These are phyloP conservation scores for Brachypalpus laphriformis DNA, from an alignment of 2,888 invertebrate species.

Conservation along the genomic window DNA sequence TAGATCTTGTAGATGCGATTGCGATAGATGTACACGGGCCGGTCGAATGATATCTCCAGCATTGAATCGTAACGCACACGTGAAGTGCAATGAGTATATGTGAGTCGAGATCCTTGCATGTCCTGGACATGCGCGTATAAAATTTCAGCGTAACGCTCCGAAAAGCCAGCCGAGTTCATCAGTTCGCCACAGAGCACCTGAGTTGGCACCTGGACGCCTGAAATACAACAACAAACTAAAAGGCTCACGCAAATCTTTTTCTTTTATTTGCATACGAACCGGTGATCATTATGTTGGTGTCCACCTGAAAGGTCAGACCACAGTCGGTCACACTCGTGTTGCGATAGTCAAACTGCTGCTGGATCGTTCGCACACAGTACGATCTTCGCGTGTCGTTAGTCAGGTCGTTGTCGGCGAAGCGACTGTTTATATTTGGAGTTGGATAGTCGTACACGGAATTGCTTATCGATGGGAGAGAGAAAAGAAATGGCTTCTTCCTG, in stretches of 20 bases:
- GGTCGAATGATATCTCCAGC: constrained; percentile 91
- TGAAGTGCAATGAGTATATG: constrained; percentile 92
- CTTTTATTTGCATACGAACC: constrained; percentile 83
- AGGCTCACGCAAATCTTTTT: constrained; percentile 16
- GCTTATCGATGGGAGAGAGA: constrained; percentile 80
- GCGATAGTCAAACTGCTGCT: constrained; percentile 88
- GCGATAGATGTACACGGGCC: constrained; percentile 89
- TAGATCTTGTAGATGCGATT: constrained; percentile 90
- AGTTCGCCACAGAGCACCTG: constrained; percentile 85
- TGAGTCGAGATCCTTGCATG: constrained; percentile 90
- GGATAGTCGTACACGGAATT: constrained; percentile 83
- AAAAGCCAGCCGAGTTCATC: constrained; percentile 81
- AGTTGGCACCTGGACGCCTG: constrained; percentile 88
- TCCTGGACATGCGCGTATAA: constrained; percentile 92
- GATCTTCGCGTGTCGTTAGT: constrained; percentile 85
- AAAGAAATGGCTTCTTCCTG: constrained; percentile 50
- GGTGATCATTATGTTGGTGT: constrained; percentile 90
- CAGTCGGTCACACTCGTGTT: constrained; percentile 91
- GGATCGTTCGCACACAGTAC: constrained; percentile 87
- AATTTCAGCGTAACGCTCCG: constrained; percentile 88
- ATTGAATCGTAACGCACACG: constrained; percentile 89
- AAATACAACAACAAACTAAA: constrained; percentile 25
- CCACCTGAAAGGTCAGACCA: constrained; percentile 91
- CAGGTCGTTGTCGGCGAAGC: constrained; percentile 53
- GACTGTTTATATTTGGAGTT: constrained; percentile 76